Percentiles rank a stretch among this genome's conserved stretches.
These are phyloP conservation scores for Megalurothrips usitatus DNA, from an alignment of 2,888 invertebrate species.

Conservation along the genomic window DNA sequence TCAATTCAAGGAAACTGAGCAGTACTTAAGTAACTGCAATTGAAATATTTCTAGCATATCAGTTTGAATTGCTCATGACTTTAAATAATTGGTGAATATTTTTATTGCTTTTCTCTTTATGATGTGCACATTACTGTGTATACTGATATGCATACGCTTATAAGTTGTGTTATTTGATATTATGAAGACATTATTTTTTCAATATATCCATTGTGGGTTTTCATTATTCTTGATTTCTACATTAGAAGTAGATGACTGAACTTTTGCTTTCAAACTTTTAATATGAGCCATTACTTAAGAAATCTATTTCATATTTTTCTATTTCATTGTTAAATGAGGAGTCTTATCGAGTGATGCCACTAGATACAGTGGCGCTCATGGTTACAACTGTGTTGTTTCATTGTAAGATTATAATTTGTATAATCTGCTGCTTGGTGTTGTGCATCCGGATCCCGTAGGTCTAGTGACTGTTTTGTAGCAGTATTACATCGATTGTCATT, in stretches of 20 bases:
- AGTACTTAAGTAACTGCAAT: background rate
- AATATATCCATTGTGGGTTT: background rate
- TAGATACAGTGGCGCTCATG: background rate
- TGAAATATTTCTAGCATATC: background rate
- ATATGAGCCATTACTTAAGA: background rate
- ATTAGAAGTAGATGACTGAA: background rate
- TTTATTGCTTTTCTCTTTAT: background rate
- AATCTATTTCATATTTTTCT: conserved; percentile 17
- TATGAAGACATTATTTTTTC: conserved; percentile 22
- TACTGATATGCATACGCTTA: background rate
- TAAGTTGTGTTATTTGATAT: conserved; percentile 4
- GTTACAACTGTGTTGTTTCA: background rate
- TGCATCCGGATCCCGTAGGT: background rate
- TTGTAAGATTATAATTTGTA: background rate
- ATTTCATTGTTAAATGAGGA: conserved; percentile 2
- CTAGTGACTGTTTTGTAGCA: background rate
- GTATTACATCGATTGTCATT: background rate
- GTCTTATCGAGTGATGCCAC: background rate
- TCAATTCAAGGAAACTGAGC: background rate
- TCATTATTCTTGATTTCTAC: background rate
- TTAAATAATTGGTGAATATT: background rate
- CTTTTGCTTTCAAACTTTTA: background rate
- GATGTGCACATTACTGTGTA: background rate
- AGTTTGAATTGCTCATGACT: background rate
- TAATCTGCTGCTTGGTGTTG: background rate